phyloP scores from a whole-genome alignment of 2,797 vertebrate species.

The Alfaro cultratus region DNA sequence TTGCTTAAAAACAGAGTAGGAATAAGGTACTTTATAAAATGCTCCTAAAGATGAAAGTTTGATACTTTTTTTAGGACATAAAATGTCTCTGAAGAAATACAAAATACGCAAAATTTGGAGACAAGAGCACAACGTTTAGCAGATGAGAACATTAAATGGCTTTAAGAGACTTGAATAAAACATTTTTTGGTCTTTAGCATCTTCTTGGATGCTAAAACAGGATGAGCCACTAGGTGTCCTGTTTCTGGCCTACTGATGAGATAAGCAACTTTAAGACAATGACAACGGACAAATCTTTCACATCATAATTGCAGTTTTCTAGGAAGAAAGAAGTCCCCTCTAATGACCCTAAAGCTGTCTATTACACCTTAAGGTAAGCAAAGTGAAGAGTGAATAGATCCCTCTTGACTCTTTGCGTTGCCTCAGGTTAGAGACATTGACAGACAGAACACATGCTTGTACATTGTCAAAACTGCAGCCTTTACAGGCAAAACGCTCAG shows the following conservation, averaged over 20 bases:
- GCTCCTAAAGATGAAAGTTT: not conserved
- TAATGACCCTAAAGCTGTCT: slow-evolving; percentile 2
- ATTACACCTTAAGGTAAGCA: not conserved
- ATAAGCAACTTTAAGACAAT: slow-evolving; percentile 42
- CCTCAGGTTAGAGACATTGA: not conserved
- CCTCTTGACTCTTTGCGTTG: slow-evolving; percentile 15
- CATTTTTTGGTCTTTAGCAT: slow-evolving; percentile 2
- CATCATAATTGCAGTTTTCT: slow-evolving; percentile 1
- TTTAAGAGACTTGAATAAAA: slow-evolving; percentile 24
- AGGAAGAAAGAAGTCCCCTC: slow-evolving; percentile 27
- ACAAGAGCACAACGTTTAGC: slow-evolving; percentile 9
- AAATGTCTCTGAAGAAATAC: not conserved
- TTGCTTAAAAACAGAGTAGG: not conserved
- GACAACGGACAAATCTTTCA: not conserved
- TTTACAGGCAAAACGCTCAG: slow-evolving; percentile 27
- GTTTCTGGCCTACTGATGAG: slow-evolving; percentile 68
- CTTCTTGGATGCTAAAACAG: slow-evolving; percentile 11
- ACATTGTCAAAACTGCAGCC: slow-evolving; percentile 19
- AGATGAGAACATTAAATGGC: slow-evolving; percentile 23
- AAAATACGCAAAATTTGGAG: slow-evolving; percentile 16
- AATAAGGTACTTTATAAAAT: not conserved
- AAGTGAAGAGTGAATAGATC: slow-evolving; percentile 12
- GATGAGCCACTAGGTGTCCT: slow-evolving; percentile 32
- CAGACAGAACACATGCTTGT: slow-evolving; percentile 20
- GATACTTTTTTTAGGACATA: not conserved